Evolutionary conservation across 2,797 vertebrate species (phyloP), one percentile per base, ranked within the genome.

Genomic region (Alcedo quadribrachys): DNA sequence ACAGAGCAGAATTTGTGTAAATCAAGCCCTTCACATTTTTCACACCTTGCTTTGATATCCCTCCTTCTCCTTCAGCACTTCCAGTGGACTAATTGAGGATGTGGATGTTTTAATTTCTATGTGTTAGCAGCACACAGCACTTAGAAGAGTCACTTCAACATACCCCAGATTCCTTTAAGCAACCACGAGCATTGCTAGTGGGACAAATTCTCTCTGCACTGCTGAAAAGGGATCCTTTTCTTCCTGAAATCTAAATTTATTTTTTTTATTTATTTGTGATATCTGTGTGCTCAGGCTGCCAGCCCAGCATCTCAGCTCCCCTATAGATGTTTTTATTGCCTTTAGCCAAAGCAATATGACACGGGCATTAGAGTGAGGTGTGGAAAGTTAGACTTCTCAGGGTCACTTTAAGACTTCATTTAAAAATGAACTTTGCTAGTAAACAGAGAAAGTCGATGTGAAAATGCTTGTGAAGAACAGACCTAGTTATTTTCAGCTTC

Each of bases 271-370:
- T 19, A 33, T 79, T 84, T 88, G 22, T 81, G 53, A 73, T 50
- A 91, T 74, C 77, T 7, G 4, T 54, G 74, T 48, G 33, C 30
- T 73, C 60, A 57, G 42, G 4, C 80, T 87, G 35, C 55, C 79
- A 63, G 69, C 57, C 68, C 84, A 69, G 62, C 51, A 48, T 80
- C 90, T 82, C 68, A 68, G 27, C 35, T 92, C 78, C 85, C 74
- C 33, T 28, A 46, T 58, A 74, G 54, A 33, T 65, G 54, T 61
- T 90, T 79, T 90, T 70, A 84, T 90, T 92, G 46, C 85, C 58
- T 84, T 80, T 65, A 85, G 61, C 74, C 78, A 87, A 88, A 86
- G 86, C 71, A 78, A 22, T 88, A 81, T 81, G 74, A 65, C 24
- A 25, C 4, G 2, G 57, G 61, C 70, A 30, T 90, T 90, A 78